Evolutionary conservation across 2,113 vertebrate species (phyloP).

Genomic region (Lethenteron reissneri): DNA sequence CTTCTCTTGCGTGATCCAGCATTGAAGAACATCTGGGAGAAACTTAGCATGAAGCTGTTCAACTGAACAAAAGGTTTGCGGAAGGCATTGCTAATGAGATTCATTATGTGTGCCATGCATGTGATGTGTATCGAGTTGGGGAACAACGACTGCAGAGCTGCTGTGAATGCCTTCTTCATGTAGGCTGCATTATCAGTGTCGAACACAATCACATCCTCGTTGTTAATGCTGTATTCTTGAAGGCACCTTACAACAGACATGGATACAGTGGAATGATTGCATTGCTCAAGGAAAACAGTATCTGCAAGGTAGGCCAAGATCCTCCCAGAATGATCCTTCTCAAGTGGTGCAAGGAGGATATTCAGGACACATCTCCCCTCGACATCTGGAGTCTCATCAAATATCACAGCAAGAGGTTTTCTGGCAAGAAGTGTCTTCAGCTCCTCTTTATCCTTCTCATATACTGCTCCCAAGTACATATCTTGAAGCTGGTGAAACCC

Average conservation of each 20-base stretch:
- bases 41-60: too few relatives aligned
- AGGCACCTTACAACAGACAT: slow-evolving; percentile 8
- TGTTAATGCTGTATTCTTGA: slow-evolving; percentile 10
- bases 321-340: slow-evolving; percentile 10
- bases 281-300: slow-evolving; percentile 10
- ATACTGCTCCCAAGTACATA: slow-evolving; percentile 8
- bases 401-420: slow-evolving; percentile 13
- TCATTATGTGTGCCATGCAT: slow-evolving; percentile 9
- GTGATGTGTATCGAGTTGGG: slow-evolving; percentile 10
- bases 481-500: slow-evolving; percentile 10
- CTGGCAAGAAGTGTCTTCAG: slow-evolving; percentile 7
- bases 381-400: slow-evolving; percentile 12
- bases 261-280: slow-evolving; percentile 8
- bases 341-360: too few relatives aligned
- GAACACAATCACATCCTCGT: slow-evolving; percentile 13
- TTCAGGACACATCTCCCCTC: slow-evolving; percentile 11
- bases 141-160: slow-evolving; percentile 10
- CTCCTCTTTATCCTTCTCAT: slow-evolving; percentile 7
- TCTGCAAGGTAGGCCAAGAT: slow-evolving; percentile 11
- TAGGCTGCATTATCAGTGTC: slow-evolving; percentile 13
- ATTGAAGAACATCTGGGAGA: too few relatives aligned
- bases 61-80: background rate
- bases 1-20: too few relatives aligned
- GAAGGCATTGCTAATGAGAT: slow-evolving; percentile 10
- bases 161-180: slow-evolving; percentile 12